These are phyloP conservation scores for Tethya wilhelma DNA, from an alignment of 37 sponge, comb jelly and placozoan species.

Conservation along the genomic window DNA sequence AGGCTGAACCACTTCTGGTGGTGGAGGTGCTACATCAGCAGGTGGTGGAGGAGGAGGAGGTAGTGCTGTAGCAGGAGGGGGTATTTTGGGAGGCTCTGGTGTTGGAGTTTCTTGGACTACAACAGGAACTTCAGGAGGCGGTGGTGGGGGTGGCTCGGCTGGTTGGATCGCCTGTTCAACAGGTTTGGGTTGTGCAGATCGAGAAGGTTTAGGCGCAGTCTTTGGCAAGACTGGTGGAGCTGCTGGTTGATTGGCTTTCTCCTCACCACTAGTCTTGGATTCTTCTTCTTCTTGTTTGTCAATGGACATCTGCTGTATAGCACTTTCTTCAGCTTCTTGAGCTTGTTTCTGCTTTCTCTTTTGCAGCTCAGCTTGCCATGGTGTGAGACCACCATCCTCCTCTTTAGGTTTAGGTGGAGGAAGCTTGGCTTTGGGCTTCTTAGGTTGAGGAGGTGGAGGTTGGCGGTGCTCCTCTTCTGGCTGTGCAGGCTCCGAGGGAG, in stretches of 20 bases:
- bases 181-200: background rate
- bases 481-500: background rate
- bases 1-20: background rate
- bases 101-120: background rate
- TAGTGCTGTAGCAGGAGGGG: background rate
- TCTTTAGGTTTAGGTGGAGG: conserved; percentile 49
- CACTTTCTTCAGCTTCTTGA: background rate
- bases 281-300: conserved; percentile 21
- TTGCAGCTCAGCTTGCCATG: conserved; percentile 58
- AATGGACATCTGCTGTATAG: conserved; percentile 4
- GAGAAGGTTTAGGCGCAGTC: background rate
- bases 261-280: background rate
- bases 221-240: background rate
- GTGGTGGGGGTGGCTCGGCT: too few species aligned
- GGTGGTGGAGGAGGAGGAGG: background rate
- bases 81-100: background rate
- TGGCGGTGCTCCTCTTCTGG: conserved; percentile 4
- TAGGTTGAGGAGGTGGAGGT: conserved; percentile 36
- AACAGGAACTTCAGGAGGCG: background rate
- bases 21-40: background rate
- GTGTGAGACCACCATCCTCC: conserved; percentile 2
- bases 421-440: conserved; percentile 43
- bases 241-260: background rate
- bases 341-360: background rate
- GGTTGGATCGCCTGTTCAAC: too few species aligned